Conservation (phyloP, 2,797 vertebrate species). For the Galago senegalensis region DNA sequence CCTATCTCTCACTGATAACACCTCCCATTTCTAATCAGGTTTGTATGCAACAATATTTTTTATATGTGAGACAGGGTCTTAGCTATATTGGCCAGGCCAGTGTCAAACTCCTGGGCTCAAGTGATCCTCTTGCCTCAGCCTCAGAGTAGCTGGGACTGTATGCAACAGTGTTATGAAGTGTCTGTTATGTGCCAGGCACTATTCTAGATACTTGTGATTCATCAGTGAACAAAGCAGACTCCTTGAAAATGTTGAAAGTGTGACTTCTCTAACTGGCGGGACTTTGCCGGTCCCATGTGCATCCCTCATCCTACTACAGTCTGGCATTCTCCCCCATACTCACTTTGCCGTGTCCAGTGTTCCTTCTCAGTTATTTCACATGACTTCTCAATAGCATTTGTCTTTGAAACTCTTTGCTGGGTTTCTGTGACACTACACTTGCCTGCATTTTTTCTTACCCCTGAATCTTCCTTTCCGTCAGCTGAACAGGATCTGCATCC, state of each 20-base stretch:
- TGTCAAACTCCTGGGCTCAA: background rate
- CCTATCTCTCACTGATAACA: background rate
- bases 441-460: background rate
- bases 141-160: background rate
- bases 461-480: background rate
- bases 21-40: background rate
- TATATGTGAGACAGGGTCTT: background rate
- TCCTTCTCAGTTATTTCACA: background rate
- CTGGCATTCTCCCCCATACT: background rate
- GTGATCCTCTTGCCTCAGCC: background rate
- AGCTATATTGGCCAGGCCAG: background rate
- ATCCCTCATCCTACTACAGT: background rate
- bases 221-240: background rate
- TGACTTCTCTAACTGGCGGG: background rate
- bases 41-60: background rate
- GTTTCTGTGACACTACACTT: slow-evolving; percentile 8
- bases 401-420: slow-evolving; percentile 4
- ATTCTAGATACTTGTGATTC: background rate
- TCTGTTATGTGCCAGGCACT: background rate
- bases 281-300: background rate
- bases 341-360: background rate
- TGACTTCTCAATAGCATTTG: slow-evolving; percentile 18
- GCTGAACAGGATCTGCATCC: background rate
- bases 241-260: background rate
- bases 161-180: background rate